Evolutionary conservation across 2,888 invertebrate genomes (phyloP).

Genomic region (Meteorus cinctellus): DNA sequence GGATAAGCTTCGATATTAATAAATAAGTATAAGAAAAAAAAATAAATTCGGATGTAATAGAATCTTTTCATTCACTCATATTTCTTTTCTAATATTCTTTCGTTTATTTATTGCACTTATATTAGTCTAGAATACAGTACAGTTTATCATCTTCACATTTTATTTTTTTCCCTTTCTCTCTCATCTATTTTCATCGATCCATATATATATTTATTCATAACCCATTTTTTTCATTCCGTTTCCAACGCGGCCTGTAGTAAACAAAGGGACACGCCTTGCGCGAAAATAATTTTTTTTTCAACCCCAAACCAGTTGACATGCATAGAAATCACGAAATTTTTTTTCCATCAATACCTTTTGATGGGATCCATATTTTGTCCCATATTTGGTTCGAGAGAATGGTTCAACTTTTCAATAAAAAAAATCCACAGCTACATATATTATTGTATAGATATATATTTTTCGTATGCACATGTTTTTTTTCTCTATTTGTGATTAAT

Average conservation of each 20-base stretch:
- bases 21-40: too few species aligned
- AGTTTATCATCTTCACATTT: too few species aligned
- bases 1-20: too few species aligned
- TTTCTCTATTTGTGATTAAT: neutral
- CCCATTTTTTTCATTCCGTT: neutral
- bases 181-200: too few species aligned
- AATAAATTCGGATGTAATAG: too few species aligned
- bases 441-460: neutral
- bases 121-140: too few species aligned
- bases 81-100: too few species aligned
- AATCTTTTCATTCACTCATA: too few species aligned
- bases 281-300: neutral
- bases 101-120: too few species aligned
- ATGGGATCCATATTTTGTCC: conserved; percentile 13
- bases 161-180: too few species aligned
- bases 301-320: neutral
- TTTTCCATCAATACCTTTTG: neutral
- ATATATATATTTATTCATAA: neutral
- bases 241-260: neutral
- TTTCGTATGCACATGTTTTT: neutral
- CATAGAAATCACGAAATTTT: neutral
- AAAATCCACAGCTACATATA: neutral
- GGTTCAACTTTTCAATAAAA: conserved; percentile 12
- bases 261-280: neutral
- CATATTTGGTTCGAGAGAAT: conserved; percentile 36